A percentile compares a stretch with the other conserved stretches of the same genome.
phyloP scores from a whole-genome alignment of 30 jellyfish, hydroid and myxozoan genomes.

The Hydra vulgaris region DNA sequence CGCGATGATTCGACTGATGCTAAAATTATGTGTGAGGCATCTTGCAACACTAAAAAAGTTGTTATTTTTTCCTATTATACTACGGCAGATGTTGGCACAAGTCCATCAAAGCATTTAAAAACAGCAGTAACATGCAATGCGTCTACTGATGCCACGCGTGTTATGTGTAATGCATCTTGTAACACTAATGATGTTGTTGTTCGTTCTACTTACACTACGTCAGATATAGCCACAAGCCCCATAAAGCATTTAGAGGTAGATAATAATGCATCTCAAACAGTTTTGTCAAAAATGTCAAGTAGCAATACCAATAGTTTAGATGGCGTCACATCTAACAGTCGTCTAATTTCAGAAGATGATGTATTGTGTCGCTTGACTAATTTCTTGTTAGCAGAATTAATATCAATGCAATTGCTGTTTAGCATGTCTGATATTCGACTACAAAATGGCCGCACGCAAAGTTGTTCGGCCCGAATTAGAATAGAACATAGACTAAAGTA shows the following conservation, averaged over 20 bases:
- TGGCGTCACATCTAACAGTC: too few relatives aligned
- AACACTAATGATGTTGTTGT: not conserved
- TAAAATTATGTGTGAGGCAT: too few relatives aligned
- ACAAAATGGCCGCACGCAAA: not conserved
- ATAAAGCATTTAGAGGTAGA: not conserved
- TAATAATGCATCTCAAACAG: not conserved
- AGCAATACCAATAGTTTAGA: not conserved
- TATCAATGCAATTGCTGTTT: constrained; percentile 51
- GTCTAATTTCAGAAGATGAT: not conserved
- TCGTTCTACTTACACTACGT: not conserved
- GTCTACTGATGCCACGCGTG: not conserved
- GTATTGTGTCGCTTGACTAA: constrained; percentile 9
- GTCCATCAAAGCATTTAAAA: too few relatives aligned
- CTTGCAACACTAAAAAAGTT: too few relatives aligned
- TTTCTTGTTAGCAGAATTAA: constrained; percentile 48
- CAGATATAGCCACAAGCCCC: not conserved
- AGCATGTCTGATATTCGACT: constrained; percentile 22
- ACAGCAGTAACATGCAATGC: too few relatives aligned
- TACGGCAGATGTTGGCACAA: too few relatives aligned
- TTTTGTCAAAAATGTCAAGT: not conserved
- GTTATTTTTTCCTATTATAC: too few relatives aligned
- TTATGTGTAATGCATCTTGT: not conserved
- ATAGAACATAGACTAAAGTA: not conserved
- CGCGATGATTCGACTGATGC: too few relatives aligned
- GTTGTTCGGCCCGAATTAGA: not conserved